These are phyloP conservation scores for Microplitis mediator DNA, from an alignment of 1,140 invertebrate genomes.

Conservation along the genomic window DNA sequence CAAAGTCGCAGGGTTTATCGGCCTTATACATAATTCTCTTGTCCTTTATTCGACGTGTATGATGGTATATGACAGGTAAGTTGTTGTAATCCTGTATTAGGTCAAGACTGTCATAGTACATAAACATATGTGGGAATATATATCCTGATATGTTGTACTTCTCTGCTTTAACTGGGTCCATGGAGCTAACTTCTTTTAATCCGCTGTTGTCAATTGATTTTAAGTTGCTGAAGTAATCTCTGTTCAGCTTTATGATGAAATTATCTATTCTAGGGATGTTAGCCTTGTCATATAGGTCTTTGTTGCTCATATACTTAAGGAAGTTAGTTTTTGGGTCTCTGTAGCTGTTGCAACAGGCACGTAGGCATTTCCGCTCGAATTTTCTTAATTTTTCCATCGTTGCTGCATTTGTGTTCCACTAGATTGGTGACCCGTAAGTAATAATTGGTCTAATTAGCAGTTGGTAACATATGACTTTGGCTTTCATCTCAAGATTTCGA, in stretches of 20 bases:
- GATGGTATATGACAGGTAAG: slow-evolving; percentile 6
- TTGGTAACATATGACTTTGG: slow-evolving; percentile 29
- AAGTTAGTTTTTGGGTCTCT: no score
- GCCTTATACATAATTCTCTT: neutral
- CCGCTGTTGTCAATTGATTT: no score
- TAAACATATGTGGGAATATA: slow-evolving; percentile 1
- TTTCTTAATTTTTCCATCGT: neutral
- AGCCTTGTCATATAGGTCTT: no score
- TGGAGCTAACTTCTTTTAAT: neutral
- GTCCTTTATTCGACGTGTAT: neutral
- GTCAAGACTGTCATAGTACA: neutral
- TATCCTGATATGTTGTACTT: neutral
- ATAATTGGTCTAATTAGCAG: slow-evolving; percentile 2
- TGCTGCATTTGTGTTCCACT: slow-evolving; percentile 15
- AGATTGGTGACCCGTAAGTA: slow-evolving; percentile 8
- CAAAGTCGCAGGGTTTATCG: neutral
- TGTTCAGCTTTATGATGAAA: neutral
- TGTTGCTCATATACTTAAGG: no score
- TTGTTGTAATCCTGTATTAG: slow-evolving; percentile 7
- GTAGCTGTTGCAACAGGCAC: no score
- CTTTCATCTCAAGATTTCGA: neutral
- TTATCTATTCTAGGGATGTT: neutral
- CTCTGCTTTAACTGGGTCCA: no score
- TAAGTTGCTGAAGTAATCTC: neutral
- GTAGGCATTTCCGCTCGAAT: no score